Evolutionary conservation across 2,888 invertebrate species (phyloP).

Genomic region (Diabrotica balteata): DNA sequence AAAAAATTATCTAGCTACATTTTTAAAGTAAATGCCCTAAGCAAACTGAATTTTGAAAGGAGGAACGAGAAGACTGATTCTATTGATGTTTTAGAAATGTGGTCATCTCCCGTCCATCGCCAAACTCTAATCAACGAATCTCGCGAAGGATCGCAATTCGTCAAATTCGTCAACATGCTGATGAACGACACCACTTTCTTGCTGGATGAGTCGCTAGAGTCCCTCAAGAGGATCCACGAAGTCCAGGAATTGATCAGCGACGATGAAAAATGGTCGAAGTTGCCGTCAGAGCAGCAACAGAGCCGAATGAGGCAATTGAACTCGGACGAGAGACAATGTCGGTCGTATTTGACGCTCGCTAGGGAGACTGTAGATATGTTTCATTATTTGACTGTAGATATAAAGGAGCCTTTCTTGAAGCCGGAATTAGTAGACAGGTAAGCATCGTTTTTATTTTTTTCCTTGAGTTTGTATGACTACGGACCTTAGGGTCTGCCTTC

Average conservation of each 20-base stretch:
- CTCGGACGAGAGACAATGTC: slow-evolving; percentile 86
- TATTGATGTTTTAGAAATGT: slow-evolving; percentile 68
- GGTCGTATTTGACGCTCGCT: slow-evolving; percentile 89
- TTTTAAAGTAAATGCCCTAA: too few relatives aligned
- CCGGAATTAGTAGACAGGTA: slow-evolving; percentile 84
- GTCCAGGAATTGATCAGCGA: slow-evolving; percentile 86
- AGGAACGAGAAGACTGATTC: neutral
- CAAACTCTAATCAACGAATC: slow-evolving; percentile 91
- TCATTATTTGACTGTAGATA: slow-evolving; percentile 93
- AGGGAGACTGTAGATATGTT: slow-evolving; percentile 98
- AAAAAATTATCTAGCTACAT: too few relatives aligned
- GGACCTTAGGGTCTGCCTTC: too few relatives aligned
- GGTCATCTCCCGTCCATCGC: slow-evolving; percentile 88
- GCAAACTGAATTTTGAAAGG: neutral
- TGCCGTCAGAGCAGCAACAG: slow-evolving; percentile 75
- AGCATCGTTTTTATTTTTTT: slow-evolving; percentile 3
- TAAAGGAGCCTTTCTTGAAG: slow-evolving; percentile 92
- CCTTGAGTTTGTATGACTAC: too few relatives aligned
- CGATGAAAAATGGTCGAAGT: slow-evolving; percentile 70
- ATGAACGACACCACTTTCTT: slow-evolving; percentile 99
- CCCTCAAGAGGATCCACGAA: slow-evolving; percentile 85
- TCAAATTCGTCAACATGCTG: slow-evolving; percentile 96
- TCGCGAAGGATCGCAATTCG: slow-evolving; percentile 89
- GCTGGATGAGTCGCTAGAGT: slow-evolving; percentile 93
- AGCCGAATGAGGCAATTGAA: slow-evolving; percentile 78